Evolutionary conservation across 2,888 invertebrate genomes (phyloP), one percentile per base, ranked within the genome.

Genomic region (Neoascia interrupta): DNA sequence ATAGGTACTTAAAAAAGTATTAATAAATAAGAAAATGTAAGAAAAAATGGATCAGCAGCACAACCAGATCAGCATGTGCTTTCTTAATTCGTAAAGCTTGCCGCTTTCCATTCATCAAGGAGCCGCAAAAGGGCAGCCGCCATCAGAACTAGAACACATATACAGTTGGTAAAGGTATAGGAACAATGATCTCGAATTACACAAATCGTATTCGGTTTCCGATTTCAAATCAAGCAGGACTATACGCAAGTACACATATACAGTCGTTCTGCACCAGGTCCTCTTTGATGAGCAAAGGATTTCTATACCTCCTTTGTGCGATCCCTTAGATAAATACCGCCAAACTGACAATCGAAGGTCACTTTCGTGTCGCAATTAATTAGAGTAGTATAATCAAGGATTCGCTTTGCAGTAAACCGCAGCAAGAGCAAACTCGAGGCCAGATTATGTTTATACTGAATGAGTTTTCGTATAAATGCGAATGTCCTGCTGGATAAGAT

Each of bases 361-460:
- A 81, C 56, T 82, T 60, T 79, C 81, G 82, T 82, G 82, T 82
- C 80, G 81, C 80, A 81, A 80, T 81, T 82, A 82, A 82, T 82
- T 82, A 82, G 56, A 81, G 51, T 31, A 51, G 18, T 11, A 80
- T 53, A 74, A 80, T 80, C 19, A 23, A 74, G 18, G 39, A 69
- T 58, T 31, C 13, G 34, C 79, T 80, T 80, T 74, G 63, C 74
- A 36, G 58, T 69, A 53, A 69, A 69, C 80, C 68, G 80, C 79
- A 45, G 11, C 37, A 16, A 37, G 6, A 41, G 39, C 21, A 6
- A n/a, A 28, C 72, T 41, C 70, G 51, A 61, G n/a, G 53, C 45
- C 70, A 64, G 31, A 53, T 69, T 31, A 36, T 18, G 5, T 8
- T 37, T 5, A 19, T 21, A 15, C 31, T 39, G 39, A 36, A 41